These are phyloP conservation scores for Eupithecia vulgata DNA, from an alignment of 2,888 invertebrate genomes.

Conservation along the genomic window DNA sequence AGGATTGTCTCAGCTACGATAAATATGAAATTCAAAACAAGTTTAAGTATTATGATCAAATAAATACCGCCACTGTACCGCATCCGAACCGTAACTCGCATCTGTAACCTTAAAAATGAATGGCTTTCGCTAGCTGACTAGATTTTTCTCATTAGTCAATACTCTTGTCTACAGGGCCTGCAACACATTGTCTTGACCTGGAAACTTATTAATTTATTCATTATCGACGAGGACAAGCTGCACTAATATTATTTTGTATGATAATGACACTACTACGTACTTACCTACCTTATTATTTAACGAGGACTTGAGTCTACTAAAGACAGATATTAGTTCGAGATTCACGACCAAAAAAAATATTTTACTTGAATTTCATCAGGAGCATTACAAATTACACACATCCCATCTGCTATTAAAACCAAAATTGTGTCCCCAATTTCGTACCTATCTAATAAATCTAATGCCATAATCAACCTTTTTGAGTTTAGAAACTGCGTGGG, in stretches of 20 bases:
- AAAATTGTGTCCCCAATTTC: not conserved
- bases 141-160: slow-evolving; percentile 11
- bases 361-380: not conserved
- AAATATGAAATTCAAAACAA: not conserved
- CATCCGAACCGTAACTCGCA: not conserved
- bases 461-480: slow-evolving; percentile 2
- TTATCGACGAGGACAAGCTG: slow-evolving; percentile 1
- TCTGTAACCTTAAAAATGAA: not conserved
- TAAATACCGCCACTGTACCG: not conserved
- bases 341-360: not conserved
- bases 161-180: not conserved
- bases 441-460: not conserved
- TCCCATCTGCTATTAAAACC: not conserved
- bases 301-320: not conserved
- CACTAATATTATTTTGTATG: slow-evolving; percentile 1
- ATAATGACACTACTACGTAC: not conserved
- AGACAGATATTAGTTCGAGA: not conserved
- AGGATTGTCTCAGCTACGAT: not conserved
- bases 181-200: slow-evolving; percentile 15
- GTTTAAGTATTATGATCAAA: not conserved
- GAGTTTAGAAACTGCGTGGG: not conserved
- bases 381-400: not conserved
- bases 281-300: not conserved
- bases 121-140: not conserved
- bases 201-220: slow-evolving; percentile 13